Evolutionary conservation across 1,140 invertebrate species (phyloP).

Genomic region (Oedothorax gibbosus): DNA sequence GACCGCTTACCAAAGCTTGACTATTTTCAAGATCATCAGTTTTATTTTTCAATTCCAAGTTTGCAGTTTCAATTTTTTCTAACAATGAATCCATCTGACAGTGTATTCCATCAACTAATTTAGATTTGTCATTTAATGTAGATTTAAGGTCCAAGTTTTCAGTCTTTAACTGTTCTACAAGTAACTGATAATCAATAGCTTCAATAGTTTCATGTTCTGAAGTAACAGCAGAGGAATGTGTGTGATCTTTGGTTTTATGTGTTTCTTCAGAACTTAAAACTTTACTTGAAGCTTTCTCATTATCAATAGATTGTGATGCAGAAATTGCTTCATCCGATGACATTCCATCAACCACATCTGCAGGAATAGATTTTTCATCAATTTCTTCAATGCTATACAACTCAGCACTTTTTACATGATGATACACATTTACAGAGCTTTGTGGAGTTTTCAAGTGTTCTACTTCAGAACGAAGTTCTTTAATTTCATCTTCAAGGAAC

Average conservation of each 20-base stretch:
- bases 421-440: neutral
- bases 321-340: neutral
- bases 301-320: neutral
- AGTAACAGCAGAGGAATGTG: neutral
- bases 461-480: constrained; percentile 35
- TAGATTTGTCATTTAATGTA: constrained; percentile 21
- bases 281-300: neutral
- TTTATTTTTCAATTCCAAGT: constrained; percentile 33
- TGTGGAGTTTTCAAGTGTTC: constrained; percentile 34
- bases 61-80: constrained; percentile 40
- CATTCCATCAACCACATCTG: neutral
- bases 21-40: constrained; percentile 8
- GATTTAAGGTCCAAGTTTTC: constrained; percentile 7
- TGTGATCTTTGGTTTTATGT: neutral
- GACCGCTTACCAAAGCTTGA: neutral
- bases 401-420: constrained; percentile 13
- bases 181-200: neutral
- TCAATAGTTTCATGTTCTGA: neutral
- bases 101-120: constrained; percentile 53
- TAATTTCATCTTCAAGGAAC: constrained; percentile 57
- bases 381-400: constrained; percentile 55
- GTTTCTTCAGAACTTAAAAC: neutral
- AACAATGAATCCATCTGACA: constrained; percentile 47
- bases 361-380: constrained; percentile 15
- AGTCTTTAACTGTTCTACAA: neutral